Evolutionary conservation across 2,888 invertebrate species (phyloP), one percentile per base, ranked within the genome.

Genomic region (Drosophila percnosoma): DNA sequence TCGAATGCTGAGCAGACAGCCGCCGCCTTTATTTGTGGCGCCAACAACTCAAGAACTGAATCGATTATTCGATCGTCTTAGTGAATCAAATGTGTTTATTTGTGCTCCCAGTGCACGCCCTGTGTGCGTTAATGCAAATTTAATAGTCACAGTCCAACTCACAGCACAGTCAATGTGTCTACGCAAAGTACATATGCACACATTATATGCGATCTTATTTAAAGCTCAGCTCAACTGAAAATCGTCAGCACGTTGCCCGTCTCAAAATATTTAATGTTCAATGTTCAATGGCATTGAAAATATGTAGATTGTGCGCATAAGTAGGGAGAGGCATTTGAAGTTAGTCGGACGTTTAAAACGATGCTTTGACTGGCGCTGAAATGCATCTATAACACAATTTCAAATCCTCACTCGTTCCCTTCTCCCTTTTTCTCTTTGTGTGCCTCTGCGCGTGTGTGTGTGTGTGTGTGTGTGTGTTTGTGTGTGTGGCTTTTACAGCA

Each of bases 301-400:
- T 77, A 77, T 78, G 85, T 69, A 73, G 74, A 74, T 80, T 74
- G 74, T 69, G 60, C 63, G 67, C 76, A 79, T 80, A 75, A 66
- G 62, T 36, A 73, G 63, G 40, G 31, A 53, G 68, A 72, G 74
- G 79, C 76, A 78, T 85, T 79, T 87, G 81, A 87, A 85, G 79
- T 72, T 69, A 62, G 71, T 70, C 60, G 29, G 21, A 68, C 53
- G 38, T 40, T 72, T 63, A 69, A 58, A 63, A 49, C 64, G 67
- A 54, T 53, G 45, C 42, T 18, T 63, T 42, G 36, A 27, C 42
- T 59, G 42, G 18, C 34, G 33, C 38, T 42, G 59, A 53, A 53
- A 49, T 75, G 75, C 69, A 68, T 57, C 8, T 8, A n/a, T 29
- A 29, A 55, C 24, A 55, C n/a, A 55, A n/a, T 31, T 57, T 40